Base-by-base conservation (phyloP, 2,113 vertebrate genomes). In the Daubentonia madagascariensis region DNA sequence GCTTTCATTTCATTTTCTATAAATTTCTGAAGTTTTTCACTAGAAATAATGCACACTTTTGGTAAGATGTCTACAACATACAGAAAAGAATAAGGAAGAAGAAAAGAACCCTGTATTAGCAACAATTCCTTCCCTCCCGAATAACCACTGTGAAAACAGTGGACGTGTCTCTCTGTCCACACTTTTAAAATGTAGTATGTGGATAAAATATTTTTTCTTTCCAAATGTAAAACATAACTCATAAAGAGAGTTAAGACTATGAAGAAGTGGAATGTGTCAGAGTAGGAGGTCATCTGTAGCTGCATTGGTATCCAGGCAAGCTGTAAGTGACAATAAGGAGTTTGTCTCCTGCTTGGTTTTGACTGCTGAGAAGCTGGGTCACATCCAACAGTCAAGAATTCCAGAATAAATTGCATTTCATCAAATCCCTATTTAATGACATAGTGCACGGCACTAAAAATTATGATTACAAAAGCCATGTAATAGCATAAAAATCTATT, bases 151-250 rank as follows among this genome's bases (percentile, higher is more conserved):
- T 61, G 54, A 84, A 85, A 50, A 32, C 11, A 5, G 8, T 14
- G 20, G 37, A 37, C 14, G 3, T 20, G 28, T 30, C 61, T 88
- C 8, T 68, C n/a, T 16, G 20, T 72, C 22, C 9, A 83, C 43
- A 50, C 20, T n/a, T 88, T 72, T 68, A 17, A 88, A 59, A 75
- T 37, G 12, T 12, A 83, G 32, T 16, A 32, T 40, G 52, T 80
- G 25, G n/a, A 84, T 83, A 85, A 73, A 85, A 83, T 63, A 25
- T 35, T 23, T 76, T 63, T 67, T 35, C 37, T 91, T 95, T 54
- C 57, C 28, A 79, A 79, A 50, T 37, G 17, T n/a, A 63, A 83
- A 97, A 35, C 35, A 17, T 70, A 96, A 83, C 11, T 14, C 20
- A 12, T n/a, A 76, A 40, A 78, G 23, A 50, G 16, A 89, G 28